phyloP scores from a whole-genome alignment of 2,113 vertebrate species.

The Centropristis striata region DNA sequence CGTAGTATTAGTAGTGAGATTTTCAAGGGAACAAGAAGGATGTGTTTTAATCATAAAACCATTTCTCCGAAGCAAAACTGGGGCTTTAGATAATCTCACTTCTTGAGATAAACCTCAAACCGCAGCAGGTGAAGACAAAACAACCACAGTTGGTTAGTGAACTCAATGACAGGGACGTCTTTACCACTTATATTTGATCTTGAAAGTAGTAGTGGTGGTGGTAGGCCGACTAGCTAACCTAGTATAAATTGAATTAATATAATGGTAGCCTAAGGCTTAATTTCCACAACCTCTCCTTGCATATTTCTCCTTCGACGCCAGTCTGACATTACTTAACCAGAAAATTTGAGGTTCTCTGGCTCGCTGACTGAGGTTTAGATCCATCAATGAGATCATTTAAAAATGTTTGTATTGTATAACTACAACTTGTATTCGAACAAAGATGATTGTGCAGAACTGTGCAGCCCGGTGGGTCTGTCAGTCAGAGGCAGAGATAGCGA shows the following conservation, averaged over 20 bases:
- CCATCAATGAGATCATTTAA: conserved; percentile 9
- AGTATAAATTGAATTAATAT: background rate
- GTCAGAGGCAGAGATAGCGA: conserved; percentile 53
- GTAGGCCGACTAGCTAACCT: background rate
- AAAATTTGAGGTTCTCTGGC: conserved; percentile 15
- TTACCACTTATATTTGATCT: background rate
- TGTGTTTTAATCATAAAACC: conserved; percentile 2
- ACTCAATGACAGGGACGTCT: background rate
- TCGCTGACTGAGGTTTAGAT: conserved; percentile 6
- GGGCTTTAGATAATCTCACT: background rate
- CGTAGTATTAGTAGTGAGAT: background rate
- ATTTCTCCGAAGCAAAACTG: background rate
- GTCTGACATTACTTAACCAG: conserved; percentile 8
- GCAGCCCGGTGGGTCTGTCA: conserved; percentile 48
- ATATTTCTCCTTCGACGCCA: conserved; percentile 9
- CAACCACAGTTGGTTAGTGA: background rate
- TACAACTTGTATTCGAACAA: conserved; percentile 51
- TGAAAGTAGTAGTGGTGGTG: conserved; percentile 2
- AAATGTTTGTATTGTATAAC: conserved; percentile 27
- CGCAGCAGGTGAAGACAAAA: background rate
- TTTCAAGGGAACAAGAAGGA: background rate
- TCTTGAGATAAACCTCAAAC: conserved; percentile 11
- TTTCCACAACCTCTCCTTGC: background rate
- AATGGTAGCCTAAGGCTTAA: background rate
- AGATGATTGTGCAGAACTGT: conserved; percentile 58